Evolutionary conservation across 2,888 invertebrate species (phyloP), one percentile per base, ranked within the genome.

Genomic region (Drosophila atripex): DNA sequence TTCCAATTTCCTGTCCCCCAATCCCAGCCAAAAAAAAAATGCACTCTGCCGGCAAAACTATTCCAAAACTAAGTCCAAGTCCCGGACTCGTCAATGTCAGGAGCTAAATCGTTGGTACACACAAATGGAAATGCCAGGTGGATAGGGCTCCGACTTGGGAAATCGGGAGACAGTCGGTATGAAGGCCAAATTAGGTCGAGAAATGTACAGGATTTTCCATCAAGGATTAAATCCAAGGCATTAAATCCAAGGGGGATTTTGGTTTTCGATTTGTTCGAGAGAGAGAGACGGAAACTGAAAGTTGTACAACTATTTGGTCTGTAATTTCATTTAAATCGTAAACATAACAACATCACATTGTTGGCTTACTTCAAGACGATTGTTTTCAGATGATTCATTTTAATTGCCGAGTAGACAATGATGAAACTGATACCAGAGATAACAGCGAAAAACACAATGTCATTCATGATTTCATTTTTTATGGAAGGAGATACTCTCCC

Each of bases 1-100:
- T 71, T 64, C 46, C 71, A 71, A 71, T 71, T 71, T 71, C 71
- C 71, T 71, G 70, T 64, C 52, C 21, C 39, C 39, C 9, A 28
- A 8, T 3, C 28, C 18, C 18, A 18, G 18, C 28, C 28, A 9
- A 28, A 28, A 68, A 21, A n/a, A 11, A 12, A 59, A 69, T 70
- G 70, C 60, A 60, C n/a, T n/a, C 7, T 35, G 50, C 39, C 38
- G 60, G 60, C 64, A 35, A 52, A 16, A 14, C 18, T 18, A 18
- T 18, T 18, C 18, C 18, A n/a, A n/a, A n/a, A 8, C 38, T 12
- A 12, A 32, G n/a, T 35, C 35, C n/a, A 6, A 32, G 32, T 32
- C 32, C 32, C 12, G 12, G 32, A 12, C 32, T 32, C 32, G 32
- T 32, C 32, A 32, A n/a, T 32, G 32, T 32, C 32, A 2, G 7